Evolutionary conservation across 2,113 vertebrate species (phyloP), one percentile per base, ranked within the genome.

Genomic region (Aspidoscelis tigris): DNA sequence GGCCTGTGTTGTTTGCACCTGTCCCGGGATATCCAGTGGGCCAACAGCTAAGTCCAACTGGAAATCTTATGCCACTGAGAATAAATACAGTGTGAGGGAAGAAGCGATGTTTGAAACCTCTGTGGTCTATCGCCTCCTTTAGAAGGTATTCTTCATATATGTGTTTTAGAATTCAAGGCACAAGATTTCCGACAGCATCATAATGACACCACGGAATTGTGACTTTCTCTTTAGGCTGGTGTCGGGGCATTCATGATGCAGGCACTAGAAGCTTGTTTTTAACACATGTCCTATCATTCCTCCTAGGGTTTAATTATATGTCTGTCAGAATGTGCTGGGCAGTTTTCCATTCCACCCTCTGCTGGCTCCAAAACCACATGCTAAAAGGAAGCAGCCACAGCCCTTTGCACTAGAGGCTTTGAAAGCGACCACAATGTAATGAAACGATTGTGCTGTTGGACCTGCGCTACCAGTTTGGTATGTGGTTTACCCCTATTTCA

Each of bases 321-420:
- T 89, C 86, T 94, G 92, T 90, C 81, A 64, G 53, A 82, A 82
- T 82, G 74, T 18, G 72, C 58, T 66, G 85, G 90, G 88, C 82
- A 90, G 87, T 86, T 93, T 94, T 93, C 89, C 87, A 93, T 92
- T 93, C 86, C 87, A 83, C 89, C 68, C 79, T 91, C 82, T 93
- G 71, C 75, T 86, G 87, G 50, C 70, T 94, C 89, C 90, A 65
- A 95, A 94, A 94, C 92, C 94, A 88, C 93, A 93, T 4, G 88
- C 73, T 90, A 91, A 90, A 93, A 90, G 79, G 89, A 94, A 93
- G 73, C 79, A 90, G 91, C 95, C 93, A 79, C 90, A 91, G 76
- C 84, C 73, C 66, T 95, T 89, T 87, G 10, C 76, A 89, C 93
- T 92, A 82, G 90, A 88, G 61, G 70, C 79, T 92, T 93, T 92